Conservation (phyloP, 2,113 vertebrate species). For the Mus spicilegus region DNA sequence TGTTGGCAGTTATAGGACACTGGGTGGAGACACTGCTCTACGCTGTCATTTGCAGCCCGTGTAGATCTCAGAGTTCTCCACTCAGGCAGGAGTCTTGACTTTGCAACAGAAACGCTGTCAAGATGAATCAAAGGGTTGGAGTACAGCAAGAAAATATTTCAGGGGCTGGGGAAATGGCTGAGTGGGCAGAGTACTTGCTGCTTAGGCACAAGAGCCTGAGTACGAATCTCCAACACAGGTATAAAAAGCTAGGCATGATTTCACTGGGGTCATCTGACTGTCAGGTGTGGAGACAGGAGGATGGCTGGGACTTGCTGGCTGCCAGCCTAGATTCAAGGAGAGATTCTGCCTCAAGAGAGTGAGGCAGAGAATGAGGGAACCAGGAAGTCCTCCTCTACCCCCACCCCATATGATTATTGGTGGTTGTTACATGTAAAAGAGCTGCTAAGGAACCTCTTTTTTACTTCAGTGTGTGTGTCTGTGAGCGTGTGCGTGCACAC, state of each 20-base stretch:
- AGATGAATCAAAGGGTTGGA: not conserved
- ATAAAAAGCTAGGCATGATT: not conserved
- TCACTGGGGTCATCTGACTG: not conserved
- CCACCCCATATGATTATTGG: not conserved
- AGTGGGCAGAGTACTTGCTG: not conserved
- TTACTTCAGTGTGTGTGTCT: not conserved
- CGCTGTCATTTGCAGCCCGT: not conserved
- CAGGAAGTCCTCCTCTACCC: no score
- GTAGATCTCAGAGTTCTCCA: not conserved
- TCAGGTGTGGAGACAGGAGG: not conserved
- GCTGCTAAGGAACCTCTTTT: not conserved
- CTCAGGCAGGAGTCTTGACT: not conserved
- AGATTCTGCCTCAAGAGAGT: not conserved
- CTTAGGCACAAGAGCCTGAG: not conserved
- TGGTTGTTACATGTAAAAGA: not conserved
- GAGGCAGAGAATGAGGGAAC: no score
- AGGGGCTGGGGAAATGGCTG: not conserved
- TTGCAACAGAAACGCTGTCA: not conserved
- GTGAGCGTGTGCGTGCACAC: not conserved
- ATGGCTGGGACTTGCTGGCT: not conserved
- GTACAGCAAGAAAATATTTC: not conserved
- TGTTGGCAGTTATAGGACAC: no score
- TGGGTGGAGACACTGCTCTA: not conserved
- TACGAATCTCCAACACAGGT: not conserved
- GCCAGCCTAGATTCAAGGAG: not conserved